Evolutionary conservation across 2,888 invertebrate genomes (phyloP).

Genomic region (Volucella zonaria): DNA sequence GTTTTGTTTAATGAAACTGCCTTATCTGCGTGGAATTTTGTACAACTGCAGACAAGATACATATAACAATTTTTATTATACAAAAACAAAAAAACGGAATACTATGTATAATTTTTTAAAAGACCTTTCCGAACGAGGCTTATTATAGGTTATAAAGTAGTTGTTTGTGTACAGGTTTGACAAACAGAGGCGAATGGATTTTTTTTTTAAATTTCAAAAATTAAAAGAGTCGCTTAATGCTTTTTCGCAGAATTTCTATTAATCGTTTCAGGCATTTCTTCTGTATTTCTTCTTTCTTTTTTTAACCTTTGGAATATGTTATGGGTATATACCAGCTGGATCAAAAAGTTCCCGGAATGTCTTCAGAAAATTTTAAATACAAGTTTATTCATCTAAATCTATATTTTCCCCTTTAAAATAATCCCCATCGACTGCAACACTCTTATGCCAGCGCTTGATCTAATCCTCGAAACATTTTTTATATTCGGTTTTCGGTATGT

Average conservation of each 20-base stretch:
- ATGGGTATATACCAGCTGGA: too few relatives aligned
- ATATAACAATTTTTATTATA: too few relatives aligned
- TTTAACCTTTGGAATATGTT: background rate
- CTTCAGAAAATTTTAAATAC: too few relatives aligned
- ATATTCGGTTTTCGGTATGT: too few relatives aligned
- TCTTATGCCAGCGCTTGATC: too few relatives aligned
- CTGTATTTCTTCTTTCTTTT: background rate
- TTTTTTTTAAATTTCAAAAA: constrained; percentile 7
- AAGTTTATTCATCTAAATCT: too few relatives aligned
- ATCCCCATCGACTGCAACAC: too few relatives aligned
- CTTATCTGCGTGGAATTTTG: constrained; percentile 61
- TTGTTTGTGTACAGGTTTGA: constrained; percentile 53
- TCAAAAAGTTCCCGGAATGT: too few relatives aligned
- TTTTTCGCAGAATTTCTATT: constrained; percentile 41
- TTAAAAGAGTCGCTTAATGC: constrained; percentile 39
- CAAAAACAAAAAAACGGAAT: constrained; percentile 11
- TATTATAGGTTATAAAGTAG: constrained; percentile 38
- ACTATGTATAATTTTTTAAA: constrained; percentile 1
- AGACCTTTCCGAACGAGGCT: constrained; percentile 61
- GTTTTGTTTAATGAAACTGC: constrained; percentile 22
- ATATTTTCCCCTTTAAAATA: too few relatives aligned
- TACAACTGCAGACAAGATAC: constrained; percentile 50
- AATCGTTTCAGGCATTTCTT: background rate
- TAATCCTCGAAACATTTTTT: too few relatives aligned
- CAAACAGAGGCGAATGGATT: constrained; percentile 8